A percentile compares a stretch with the other conserved stretches of the same genome.
These are phyloP conservation scores for Drosophila sp. DNA, from an alignment of 1,140 invertebrate genomes.

Conservation along the genomic window DNA sequence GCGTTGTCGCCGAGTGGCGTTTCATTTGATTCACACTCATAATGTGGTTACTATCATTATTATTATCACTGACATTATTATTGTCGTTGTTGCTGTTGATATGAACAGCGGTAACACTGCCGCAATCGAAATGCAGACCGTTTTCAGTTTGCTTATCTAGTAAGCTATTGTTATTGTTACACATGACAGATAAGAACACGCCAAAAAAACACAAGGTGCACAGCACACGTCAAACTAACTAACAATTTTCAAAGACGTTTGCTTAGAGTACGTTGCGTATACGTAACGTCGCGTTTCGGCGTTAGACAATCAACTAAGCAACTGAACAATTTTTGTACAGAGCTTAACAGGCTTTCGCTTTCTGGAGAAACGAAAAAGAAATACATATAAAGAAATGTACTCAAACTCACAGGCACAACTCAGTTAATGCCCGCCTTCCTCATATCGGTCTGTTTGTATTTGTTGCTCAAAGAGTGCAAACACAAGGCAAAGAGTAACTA, in stretches of 20 bases:
- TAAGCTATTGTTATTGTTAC: slow-evolving; percentile 67
- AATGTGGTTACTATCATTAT: slow-evolving; percentile 43
- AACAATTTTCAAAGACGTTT: slow-evolving; percentile 31
- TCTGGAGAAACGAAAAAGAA: slow-evolving; percentile 63
- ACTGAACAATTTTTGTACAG: slow-evolving; percentile 16
- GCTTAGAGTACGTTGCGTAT: slow-evolving; percentile 27
- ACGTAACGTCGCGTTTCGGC: slow-evolving; percentile 50
- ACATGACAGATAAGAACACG: slow-evolving; percentile 62
- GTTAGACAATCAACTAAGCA: slow-evolving; percentile 68
- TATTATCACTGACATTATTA: slow-evolving; percentile 47
- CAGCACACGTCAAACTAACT: not conserved
- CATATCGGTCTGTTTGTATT: slow-evolving; percentile 10
- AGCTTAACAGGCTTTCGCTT: slow-evolving; percentile 57
- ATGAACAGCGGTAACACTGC: slow-evolving; percentile 12
- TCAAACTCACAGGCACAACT: slow-evolving; percentile 23
- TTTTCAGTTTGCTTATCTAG: slow-evolving; percentile 62
- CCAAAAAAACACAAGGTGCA: not conserved
- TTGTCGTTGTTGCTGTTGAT: slow-evolving; percentile 6
- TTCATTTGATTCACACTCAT: slow-evolving; percentile 58
- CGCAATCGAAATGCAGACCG: slow-evolving; percentile 57
- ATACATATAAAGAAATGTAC: slow-evolving; percentile 2
- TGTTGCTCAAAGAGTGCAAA: slow-evolving; percentile 29
- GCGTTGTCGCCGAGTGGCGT: slow-evolving; percentile 47
- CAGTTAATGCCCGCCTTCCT: not conserved
- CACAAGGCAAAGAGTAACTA: slow-evolving; percentile 51